Conservation (phyloP, 92 coral and sea anemone species). For the Ricordea florida region DNA sequence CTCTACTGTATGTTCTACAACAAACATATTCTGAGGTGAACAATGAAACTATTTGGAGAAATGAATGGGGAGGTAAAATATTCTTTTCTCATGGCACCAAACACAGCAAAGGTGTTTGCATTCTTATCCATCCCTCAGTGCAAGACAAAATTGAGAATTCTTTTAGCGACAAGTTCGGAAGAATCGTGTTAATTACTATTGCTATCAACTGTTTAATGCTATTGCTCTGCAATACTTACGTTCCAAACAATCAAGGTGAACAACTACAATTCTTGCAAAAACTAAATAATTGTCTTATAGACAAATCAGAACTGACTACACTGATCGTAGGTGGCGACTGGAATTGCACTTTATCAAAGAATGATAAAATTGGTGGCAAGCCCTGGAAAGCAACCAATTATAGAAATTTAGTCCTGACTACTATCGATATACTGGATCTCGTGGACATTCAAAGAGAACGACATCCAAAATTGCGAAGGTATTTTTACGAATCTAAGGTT, state of each 20-base stretch:
- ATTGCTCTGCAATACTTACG: neutral
- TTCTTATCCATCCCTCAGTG: neutral
- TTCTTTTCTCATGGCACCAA: neutral
- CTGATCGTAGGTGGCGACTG: neutral
- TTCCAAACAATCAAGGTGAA: neutral
- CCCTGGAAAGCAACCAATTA: neutral
- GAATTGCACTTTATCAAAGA: neutral
- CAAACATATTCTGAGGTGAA: neutral
- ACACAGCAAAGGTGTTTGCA: neutral
- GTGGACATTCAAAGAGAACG: too few relatives aligned
- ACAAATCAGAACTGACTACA: neutral
- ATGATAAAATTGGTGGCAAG: neutral
- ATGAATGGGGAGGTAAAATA: too few relatives aligned
- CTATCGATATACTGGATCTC: neutral
- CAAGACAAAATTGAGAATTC: neutral
- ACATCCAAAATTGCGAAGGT: too few relatives aligned
- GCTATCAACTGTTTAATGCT: neutral
- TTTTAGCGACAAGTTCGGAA: neutral
- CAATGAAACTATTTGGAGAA: neutral
- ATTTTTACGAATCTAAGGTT: too few relatives aligned
- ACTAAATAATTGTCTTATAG: neutral
- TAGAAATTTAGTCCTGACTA: neutral
- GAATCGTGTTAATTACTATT: neutral
- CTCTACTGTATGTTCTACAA: neutral
- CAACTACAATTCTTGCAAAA: neutral